phyloP scores from a whole-genome alignment of 2,113 vertebrate species.

The Saguinus imperator region DNA sequence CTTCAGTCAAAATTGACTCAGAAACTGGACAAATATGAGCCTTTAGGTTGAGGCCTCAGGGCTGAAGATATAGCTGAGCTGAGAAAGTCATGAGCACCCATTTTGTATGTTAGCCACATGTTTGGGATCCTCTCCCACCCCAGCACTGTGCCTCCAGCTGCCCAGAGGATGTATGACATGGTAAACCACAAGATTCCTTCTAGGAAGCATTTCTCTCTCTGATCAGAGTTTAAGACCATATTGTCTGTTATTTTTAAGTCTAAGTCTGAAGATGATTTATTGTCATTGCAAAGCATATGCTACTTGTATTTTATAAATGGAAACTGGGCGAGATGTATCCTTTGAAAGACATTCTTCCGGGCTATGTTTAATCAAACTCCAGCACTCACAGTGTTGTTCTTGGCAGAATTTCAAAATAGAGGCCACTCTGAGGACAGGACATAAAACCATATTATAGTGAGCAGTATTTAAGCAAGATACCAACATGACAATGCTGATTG shows the following conservation, averaged over 20 bases:
- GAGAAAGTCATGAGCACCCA: background rate
- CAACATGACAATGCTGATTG: conserved; percentile 54
- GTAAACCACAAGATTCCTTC: conserved; percentile 39
- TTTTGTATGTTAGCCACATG: background rate
- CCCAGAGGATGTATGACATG: background rate
- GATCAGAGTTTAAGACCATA: conserved; percentile 47
- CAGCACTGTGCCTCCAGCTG: background rate
- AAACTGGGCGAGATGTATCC: conserved; percentile 62
- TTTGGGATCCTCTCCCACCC: background rate
- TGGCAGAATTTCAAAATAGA: conserved; percentile 72
- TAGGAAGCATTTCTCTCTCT: conserved; percentile 49
- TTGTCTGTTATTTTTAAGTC: conserved; percentile 58
- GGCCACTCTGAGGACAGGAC: conserved; percentile 55
- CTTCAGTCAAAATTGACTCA: background rate
- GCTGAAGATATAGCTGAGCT: background rate
- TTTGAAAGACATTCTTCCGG: conserved; percentile 68
- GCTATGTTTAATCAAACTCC: conserved; percentile 65
- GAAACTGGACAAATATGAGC: background rate
- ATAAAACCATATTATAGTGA: conserved; percentile 65
- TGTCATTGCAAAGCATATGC: conserved; percentile 64
- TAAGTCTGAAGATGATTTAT: conserved; percentile 64
- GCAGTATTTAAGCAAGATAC: conserved; percentile 48
- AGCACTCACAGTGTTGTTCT: conserved; percentile 61
- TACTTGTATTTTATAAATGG: conserved; percentile 69
- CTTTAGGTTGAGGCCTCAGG: background rate